Conservation (phyloP, 2,888 invertebrate species). For the Ormyrus pomaceus region DNA sequence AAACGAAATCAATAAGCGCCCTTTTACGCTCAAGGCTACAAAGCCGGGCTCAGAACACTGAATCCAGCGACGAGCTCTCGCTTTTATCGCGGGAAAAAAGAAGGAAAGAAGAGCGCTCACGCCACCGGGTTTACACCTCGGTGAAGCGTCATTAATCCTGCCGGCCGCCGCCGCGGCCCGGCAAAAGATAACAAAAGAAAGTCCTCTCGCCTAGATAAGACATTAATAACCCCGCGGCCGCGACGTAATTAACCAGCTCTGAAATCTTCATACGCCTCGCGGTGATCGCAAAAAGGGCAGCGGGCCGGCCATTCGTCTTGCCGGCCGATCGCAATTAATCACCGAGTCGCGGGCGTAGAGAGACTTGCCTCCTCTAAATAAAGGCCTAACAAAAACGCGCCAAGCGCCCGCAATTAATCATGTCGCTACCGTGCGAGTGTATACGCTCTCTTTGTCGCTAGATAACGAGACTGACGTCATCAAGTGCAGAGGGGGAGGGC, state of each 20-base stretch:
- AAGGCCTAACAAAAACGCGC: constrained; percentile 12
- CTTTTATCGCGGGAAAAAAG: no score
- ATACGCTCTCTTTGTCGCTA: no score
- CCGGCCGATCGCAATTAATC: constrained; percentile 32
- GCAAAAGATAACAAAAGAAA: not conserved
- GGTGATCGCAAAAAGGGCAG: no score
- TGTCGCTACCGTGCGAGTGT: not conserved
- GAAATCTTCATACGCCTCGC: no score
- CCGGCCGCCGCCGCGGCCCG: not conserved
- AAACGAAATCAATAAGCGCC: no score
- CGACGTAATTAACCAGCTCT: constrained; percentile 32
- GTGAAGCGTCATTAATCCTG: constrained; percentile 14
- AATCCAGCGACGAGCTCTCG: not conserved
- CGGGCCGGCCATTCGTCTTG: constrained; percentile 20
- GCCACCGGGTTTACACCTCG: no score
- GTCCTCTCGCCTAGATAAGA: constrained; percentile 3
- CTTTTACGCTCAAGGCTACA: no score
- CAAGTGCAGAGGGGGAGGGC: not conserved
- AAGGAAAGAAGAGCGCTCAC: no score
- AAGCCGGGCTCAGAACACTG: not conserved
- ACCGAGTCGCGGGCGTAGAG: not conserved
- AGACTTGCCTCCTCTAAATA: constrained; percentile 18
- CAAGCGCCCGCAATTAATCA: constrained; percentile 4
- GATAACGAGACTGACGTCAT: no score
- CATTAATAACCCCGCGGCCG: constrained; percentile 12